Evolutionary conservation across 2,113 vertebrate species (phyloP).

Genomic region (Sinocyclocheilus maitianheensis): DNA sequence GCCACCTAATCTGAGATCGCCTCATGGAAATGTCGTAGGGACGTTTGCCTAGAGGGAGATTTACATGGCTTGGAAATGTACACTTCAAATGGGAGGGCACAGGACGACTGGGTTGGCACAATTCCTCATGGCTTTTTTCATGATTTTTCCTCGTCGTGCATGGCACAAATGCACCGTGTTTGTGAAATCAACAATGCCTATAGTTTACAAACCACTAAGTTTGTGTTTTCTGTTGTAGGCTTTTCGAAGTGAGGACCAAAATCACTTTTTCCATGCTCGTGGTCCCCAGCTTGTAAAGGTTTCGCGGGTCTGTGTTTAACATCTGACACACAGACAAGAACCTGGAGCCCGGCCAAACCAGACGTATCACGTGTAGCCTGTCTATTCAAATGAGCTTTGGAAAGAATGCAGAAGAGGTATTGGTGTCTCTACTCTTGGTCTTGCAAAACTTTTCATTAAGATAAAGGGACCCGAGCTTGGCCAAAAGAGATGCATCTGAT

Average conservation of each 20-base stretch:
- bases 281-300: constrained; percentile 74
- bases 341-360: constrained; percentile 70
- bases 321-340: constrained; percentile 75
- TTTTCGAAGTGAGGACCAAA: constrained; percentile 63
- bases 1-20: constrained; percentile 13
- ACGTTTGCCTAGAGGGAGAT: background rate
- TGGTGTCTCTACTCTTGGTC: constrained; percentile 61
- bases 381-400: constrained; percentile 69
- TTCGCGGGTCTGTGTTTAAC: constrained; percentile 77
- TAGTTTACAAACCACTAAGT: constrained; percentile 22
- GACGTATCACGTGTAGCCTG: constrained; percentile 69
- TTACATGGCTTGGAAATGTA: constrained; percentile 11
- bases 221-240: constrained; percentile 55
- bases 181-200: constrained; percentile 44
- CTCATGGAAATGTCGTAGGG: background rate
- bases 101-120: constrained; percentile 1
- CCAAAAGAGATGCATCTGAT: constrained; percentile 75
- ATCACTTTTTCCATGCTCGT: constrained; percentile 73
- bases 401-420: constrained; percentile 65
- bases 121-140: constrained; percentile 28
- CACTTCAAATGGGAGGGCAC: background rate
- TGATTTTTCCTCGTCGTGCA: constrained; percentile 1
- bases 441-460: constrained; percentile 76
- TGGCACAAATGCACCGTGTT: constrained; percentile 32
- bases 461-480: constrained; percentile 62